Conservation (phyloP, 2,888 invertebrate genomes). For the Nemotelus pantherinus region DNA sequence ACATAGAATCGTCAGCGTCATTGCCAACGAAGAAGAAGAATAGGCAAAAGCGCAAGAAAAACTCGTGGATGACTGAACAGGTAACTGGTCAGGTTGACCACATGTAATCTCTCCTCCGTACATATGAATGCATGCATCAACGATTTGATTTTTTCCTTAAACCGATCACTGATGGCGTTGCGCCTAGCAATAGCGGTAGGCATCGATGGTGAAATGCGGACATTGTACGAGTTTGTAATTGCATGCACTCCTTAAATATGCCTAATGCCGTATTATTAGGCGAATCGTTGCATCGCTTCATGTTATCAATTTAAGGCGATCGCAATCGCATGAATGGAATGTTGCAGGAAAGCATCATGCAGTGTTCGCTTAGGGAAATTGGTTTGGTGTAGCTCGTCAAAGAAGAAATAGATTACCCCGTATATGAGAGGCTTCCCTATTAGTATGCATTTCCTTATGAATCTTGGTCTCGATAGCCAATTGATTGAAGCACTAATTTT, state of each 20-base stretch:
- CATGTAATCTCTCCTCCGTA: background rate
- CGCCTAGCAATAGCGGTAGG: background rate
- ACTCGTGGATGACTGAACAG: too few species aligned
- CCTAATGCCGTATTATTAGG: background rate
- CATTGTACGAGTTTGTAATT: background rate
- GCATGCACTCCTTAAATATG: background rate
- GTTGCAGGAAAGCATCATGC: background rate
- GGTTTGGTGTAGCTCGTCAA: too few species aligned
- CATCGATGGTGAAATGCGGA: constrained; percentile 12
- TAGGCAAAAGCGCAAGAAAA: background rate
- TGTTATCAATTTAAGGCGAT: constrained; percentile 22
- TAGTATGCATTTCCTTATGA: too few species aligned
- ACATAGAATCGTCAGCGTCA: background rate
- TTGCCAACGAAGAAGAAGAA: background rate
- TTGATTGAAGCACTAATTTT: too few species aligned
- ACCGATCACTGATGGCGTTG: too few species aligned
- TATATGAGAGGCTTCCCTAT: too few species aligned
- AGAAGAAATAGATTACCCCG: too few species aligned
- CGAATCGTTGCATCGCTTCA: background rate
- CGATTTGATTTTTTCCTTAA: background rate
- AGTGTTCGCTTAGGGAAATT: too few species aligned
- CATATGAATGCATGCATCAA: background rate
- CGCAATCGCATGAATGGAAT: constrained; percentile 12
- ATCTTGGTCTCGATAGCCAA: too few species aligned
- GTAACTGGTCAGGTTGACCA: background rate